Base-by-base conservation (phyloP, 2,113 vertebrate species). In the Daphoenositta chrysoptera region DNA sequence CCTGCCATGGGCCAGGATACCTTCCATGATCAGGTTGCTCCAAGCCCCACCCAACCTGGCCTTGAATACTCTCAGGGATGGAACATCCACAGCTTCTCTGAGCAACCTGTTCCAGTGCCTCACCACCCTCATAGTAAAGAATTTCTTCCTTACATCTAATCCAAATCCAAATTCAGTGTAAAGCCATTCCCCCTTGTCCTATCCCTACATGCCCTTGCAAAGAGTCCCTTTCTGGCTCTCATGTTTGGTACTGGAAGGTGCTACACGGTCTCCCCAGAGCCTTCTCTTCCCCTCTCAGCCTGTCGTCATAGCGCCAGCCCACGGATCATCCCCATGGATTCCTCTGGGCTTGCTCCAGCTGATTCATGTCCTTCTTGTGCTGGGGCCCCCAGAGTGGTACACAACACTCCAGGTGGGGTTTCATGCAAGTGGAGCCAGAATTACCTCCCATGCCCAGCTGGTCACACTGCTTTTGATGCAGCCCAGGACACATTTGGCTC, bases 241-340 rank as follows among this genome's bases (percentile, higher is more conserved):
- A 37, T 1, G 11, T 15, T 61, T 0, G 0, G 33, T 24, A 6
- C 37, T 66, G 44, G 68, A 66, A 44, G 22, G 15, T 51, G 37
- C 33, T 58, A 2, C 4, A 9, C 11, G 51, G 27, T 73, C 27
- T 58, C 35, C 37, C 44, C 0, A 0, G 18, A 51, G 33, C 60
- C 27, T 66, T 65, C 14, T 50, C 50, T 16, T 81, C 27, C 45
- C 28, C 22, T 37, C 27, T 58, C 51, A 81, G 10, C 37, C 51
- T 81, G 37, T 39, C 44, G 7, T 33, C 44, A 24, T 13, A 24
- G 33, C 60, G 73, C 12, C 68, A 65, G 51, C 27, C 35, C 51
- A 33, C 37, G 65, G 35, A 65, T 23, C 31, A 42, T 23, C 58
- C 23, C 19, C 35, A 33, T 23, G 27, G 44, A 12, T 10, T 44